Evolutionary conservation across 1,140 invertebrate species (phyloP).

Genomic region (Pomacea maculata): DNA sequence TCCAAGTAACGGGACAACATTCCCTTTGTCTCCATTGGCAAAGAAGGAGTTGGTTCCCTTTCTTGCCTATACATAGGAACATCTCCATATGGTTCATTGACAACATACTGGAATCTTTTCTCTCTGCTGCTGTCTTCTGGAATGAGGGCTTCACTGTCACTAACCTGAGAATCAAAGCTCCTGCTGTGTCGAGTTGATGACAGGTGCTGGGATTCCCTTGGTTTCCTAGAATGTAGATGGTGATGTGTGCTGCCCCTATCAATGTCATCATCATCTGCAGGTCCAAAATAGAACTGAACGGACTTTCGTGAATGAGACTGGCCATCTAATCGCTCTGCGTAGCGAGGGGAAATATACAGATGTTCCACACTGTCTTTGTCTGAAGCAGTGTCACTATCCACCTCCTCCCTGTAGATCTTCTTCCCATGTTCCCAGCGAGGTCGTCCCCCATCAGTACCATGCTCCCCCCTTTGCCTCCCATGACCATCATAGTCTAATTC

Average conservation of each 20-base stretch:
- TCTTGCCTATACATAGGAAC: slow-evolving; percentile 13
- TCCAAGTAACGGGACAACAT: slow-evolving; percentile 36
- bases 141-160: slow-evolving; percentile 11
- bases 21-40: slow-evolving; percentile 22
- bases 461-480: neutral
- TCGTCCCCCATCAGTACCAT: neutral
- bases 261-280: slow-evolving; percentile 8
- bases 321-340: slow-evolving; percentile 12
- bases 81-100: slow-evolving; percentile 21
- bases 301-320: slow-evolving; percentile 2
- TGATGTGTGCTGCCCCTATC: neutral
- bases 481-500: neutral
- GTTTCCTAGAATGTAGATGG: too few species aligned
- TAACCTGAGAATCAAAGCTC: slow-evolving; percentile 10
- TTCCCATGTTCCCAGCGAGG: neutral
- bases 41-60: slow-evolving; percentile 3
- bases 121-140: slow-evolving; percentile 1
- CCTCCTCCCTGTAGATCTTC: slow-evolving; percentile 1
- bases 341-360: slow-evolving; percentile 26
- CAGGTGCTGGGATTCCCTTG: too few species aligned
- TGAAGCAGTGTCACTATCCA: slow-evolving; percentile 29
- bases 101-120: slow-evolving; percentile 9
- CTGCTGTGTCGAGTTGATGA: too few species aligned
- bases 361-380: slow-evolving; percentile 34
- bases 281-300: slow-evolving; percentile 21